These are phyloP conservation scores for Sceloporus tristichus DNA, from an alignment of 2,113 vertebrate genomes.

Conservation along the genomic window DNA sequence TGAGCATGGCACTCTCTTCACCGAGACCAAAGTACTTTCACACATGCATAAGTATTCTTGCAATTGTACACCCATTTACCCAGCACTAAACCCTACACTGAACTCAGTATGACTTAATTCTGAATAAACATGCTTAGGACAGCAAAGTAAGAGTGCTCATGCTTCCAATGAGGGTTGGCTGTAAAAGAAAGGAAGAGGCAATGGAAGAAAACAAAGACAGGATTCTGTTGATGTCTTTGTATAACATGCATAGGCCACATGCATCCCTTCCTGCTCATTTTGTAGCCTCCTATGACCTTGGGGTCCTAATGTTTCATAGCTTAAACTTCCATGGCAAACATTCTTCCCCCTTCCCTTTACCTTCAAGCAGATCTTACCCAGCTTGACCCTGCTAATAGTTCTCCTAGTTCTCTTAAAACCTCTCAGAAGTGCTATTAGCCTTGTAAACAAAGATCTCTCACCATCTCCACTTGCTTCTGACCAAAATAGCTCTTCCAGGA, in stretches of 20 bases:
- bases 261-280: no score
- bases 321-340: no score
- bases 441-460: no score
- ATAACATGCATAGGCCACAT: background rate
- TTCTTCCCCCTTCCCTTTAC: no score
- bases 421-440: no score
- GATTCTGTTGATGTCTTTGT: slow-evolving; percentile 39
- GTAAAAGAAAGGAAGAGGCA: slow-evolving; percentile 42
- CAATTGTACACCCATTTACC: background rate
- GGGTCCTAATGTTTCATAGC: no score
- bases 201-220: slow-evolving; percentile 20
- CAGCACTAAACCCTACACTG: background rate
- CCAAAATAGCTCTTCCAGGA: no score
- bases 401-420: no score
- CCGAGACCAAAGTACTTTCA: slow-evolving; percentile 57
- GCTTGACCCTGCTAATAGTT: no score
- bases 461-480: no score
- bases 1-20: slow-evolving; percentile 71
- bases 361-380: no score
- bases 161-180: slow-evolving; percentile 72
- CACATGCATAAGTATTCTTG: slow-evolving; percentile 22
- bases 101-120: background rate
- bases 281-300: no score
- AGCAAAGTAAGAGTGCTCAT: slow-evolving; percentile 13
- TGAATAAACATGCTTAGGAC: background rate